A percentile compares a stretch with the other conserved stretches of the same genome.
Evolutionary conservation across 1,140 invertebrate genomes (phyloP).

Genomic region (Eumaeus atala): DNA sequence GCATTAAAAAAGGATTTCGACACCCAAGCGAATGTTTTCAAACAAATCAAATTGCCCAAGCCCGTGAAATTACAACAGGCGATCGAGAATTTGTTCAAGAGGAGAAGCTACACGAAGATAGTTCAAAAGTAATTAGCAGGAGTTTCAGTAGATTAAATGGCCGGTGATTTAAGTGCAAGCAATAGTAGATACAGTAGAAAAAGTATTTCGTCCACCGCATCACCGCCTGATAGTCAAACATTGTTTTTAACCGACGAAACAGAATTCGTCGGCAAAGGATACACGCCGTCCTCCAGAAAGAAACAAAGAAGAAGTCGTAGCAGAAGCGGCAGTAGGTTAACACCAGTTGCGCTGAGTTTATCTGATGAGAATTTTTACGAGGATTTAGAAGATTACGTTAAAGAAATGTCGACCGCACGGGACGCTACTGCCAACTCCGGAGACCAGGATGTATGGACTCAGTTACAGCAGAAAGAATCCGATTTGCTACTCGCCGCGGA

Average conservation of each 20-base stretch:
- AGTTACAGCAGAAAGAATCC: slow-evolving; percentile 93
- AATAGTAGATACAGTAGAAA: slow-evolving; percentile 54
- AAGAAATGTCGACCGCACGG: slow-evolving; percentile 71
- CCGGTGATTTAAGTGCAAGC: slow-evolving; percentile 56
- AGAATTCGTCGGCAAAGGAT: slow-evolving; percentile 55
- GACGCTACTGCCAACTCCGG: slow-evolving; percentile 56
- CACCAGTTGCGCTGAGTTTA: slow-evolving; percentile 40
- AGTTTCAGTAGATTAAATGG: slow-evolving; percentile 50
- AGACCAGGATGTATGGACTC: slow-evolving; percentile 83
- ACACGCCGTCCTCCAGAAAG: slow-evolving; percentile 23
- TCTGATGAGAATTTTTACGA: slow-evolving; percentile 73
- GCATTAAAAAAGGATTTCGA: slow-evolving; percentile 69
- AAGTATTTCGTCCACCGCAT: slow-evolving; percentile 22
- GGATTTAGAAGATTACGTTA: slow-evolving; percentile 76
- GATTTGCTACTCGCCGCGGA: slow-evolving; percentile 95
- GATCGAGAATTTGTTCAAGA: slow-evolving; percentile 62
- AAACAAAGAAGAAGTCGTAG: slow-evolving; percentile 48
- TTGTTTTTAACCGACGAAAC: slow-evolving; percentile 56
- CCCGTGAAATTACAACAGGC: slow-evolving; percentile 56
- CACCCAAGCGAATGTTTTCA: slow-evolving; percentile 55
- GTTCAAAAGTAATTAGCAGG: slow-evolving; percentile 51
- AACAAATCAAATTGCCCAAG: slow-evolving; percentile 60
- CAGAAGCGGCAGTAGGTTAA: slow-evolving; percentile 44
- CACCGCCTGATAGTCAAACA: slow-evolving; percentile 45
- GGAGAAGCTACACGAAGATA: slow-evolving; percentile 65